These are phyloP conservation scores for Acleris emargana DNA, from an alignment of 2,888 invertebrate genomes.

Conservation along the genomic window DNA sequence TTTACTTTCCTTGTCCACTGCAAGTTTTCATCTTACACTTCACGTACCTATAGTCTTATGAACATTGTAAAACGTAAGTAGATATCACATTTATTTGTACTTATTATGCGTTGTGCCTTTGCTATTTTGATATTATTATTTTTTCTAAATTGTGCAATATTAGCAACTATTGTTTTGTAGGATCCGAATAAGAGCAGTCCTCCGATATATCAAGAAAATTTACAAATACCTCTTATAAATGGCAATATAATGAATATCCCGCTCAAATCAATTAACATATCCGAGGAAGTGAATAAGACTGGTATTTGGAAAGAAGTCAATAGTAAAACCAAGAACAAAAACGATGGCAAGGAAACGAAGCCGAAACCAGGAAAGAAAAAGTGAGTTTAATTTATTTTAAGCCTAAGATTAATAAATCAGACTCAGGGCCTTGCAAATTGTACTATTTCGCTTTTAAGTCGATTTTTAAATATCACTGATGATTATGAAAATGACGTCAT, in stretches of 20 bases:
- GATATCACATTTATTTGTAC: constrained; percentile 17
- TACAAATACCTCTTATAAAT: constrained; percentile 94
- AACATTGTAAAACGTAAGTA: constrained; percentile 34
- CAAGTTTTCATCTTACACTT: constrained; percentile 36
- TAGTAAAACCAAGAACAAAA: constrained; percentile 75
- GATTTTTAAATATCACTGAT: too few relatives aligned
- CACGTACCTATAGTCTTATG: constrained; percentile 30
- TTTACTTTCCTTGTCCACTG: constrained; percentile 51
- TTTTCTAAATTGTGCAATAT: neutral
- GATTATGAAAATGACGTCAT: too few relatives aligned
- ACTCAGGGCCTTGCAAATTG: too few relatives aligned
- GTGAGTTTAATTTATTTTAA: constrained; percentile 52
- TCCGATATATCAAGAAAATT: constrained; percentile 84
- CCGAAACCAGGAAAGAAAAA: constrained; percentile 72
- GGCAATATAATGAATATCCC: constrained; percentile 96
- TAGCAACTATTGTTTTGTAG: constrained; percentile 55
- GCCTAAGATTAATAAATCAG: too few relatives aligned
- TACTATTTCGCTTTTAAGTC: too few relatives aligned
- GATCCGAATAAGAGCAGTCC: constrained; percentile 77
- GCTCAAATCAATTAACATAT: constrained; percentile 92
- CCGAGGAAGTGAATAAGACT: constrained; percentile 96
- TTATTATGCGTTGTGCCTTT: neutral
- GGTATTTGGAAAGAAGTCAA: constrained; percentile 97
- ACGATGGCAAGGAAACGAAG: constrained; percentile 67
- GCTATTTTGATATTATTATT: constrained; percentile 1